These are phyloP conservation scores for Hirtodrosophila histrioides DNA, from an alignment of 2,888 invertebrate species.

Conservation along the genomic window DNA sequence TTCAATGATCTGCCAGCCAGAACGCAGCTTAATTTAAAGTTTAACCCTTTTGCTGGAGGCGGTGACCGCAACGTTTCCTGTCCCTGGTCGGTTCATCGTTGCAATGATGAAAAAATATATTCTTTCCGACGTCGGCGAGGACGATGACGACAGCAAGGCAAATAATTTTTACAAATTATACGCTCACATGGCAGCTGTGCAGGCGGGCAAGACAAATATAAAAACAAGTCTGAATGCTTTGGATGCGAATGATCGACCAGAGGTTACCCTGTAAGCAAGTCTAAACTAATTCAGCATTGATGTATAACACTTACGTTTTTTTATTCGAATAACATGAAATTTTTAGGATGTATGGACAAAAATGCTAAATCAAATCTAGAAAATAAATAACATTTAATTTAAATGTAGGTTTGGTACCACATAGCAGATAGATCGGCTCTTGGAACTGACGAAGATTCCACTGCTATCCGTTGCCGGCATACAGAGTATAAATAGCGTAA, in stretches of 20 bases:
- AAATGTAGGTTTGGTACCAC: too few relatives aligned
- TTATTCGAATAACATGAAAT: too few relatives aligned
- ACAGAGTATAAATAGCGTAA: constrained; percentile 16
- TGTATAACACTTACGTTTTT: too few relatives aligned
- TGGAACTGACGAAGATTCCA: too few relatives aligned
- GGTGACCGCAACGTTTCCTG: constrained; percentile 69
- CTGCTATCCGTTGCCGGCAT: too few relatives aligned
- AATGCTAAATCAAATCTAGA: too few relatives aligned
- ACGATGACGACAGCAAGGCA: constrained; percentile 63
- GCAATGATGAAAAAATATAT: constrained; percentile 69
- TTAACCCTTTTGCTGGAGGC: constrained; percentile 73
- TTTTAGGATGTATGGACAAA: too few relatives aligned
- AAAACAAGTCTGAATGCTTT: neutral
- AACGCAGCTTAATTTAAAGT: constrained; percentile 70
- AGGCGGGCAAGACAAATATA: constrained; percentile 56
- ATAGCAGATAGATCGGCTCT: too few relatives aligned
- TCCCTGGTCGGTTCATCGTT: constrained; percentile 49
- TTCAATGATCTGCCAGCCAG: constrained; percentile 17
- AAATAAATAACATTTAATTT: too few relatives aligned
- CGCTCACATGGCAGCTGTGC: constrained; percentile 70
- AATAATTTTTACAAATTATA: constrained; percentile 77
- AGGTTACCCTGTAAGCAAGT: constrained; percentile 1
- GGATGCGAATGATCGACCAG: neutral
- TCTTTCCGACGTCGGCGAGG: constrained; percentile 48
- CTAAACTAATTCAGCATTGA: too few relatives aligned